phyloP scores from a whole-genome alignment of 2,888 invertebrate species.

The Oxytorus armatus region DNA sequence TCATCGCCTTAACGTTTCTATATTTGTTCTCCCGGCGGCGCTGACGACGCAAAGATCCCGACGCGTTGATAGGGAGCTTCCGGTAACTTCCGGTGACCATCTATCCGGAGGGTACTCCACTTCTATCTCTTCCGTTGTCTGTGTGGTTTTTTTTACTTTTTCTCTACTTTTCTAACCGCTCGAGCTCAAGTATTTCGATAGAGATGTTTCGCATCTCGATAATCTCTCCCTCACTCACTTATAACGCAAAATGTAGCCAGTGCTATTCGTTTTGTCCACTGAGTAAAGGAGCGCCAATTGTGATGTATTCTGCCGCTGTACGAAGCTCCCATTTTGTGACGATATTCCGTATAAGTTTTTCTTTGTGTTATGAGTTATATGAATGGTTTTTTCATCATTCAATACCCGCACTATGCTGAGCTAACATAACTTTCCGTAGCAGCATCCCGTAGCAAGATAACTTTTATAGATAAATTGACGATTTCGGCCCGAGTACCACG shows the following conservation, averaged over 20 bases:
- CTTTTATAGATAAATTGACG: too few species aligned
- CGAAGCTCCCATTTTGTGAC: too few species aligned
- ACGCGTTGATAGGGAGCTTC: conserved; percentile 80
- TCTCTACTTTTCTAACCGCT: conserved; percentile 11
- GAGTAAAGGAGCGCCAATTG: too few species aligned
- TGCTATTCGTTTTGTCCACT: neutral
- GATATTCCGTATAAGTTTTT: too few species aligned
- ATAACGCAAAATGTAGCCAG: conserved; percentile 1
- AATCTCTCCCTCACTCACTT: conserved; percentile 48
- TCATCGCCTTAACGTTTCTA: conserved; percentile 30
- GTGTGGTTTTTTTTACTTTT: conserved; percentile 16
- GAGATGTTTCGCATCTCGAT: conserved; percentile 60
- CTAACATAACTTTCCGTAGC: too few species aligned
- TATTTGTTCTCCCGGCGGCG: conserved; percentile 62
- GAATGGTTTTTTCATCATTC: too few species aligned
- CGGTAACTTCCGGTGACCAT: conserved; percentile 78
- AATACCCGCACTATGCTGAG: too few species aligned
- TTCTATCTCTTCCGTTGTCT: conserved; percentile 31
- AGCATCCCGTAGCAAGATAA: too few species aligned
- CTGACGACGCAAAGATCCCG: conserved; percentile 83
- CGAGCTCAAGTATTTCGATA: conserved; percentile 57
- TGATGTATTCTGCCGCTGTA: too few species aligned
- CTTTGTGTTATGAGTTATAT: too few species aligned
- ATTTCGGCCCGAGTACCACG: too few species aligned
- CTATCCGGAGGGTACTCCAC: conserved; percentile 71